A percentile compares a stretch with the other conserved stretches of the same genome.
These are phyloP conservation scores for Contarinia nasturtii DNA, from an alignment of 1,140 invertebrate genomes.

Conservation along the genomic window DNA sequence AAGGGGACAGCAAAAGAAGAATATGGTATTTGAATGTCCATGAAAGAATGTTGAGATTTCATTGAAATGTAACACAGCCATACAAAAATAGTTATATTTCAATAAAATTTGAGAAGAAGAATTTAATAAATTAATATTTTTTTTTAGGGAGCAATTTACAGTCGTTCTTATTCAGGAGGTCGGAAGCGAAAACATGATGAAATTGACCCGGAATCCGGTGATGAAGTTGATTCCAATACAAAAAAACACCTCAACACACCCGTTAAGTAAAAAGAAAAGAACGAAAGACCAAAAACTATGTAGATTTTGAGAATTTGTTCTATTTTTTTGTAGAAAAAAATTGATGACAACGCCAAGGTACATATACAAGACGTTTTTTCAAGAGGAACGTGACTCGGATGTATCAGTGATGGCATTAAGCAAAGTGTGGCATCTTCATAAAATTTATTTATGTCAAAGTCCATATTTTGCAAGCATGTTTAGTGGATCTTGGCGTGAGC, in stretches of 20 bases:
- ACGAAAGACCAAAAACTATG: too few relatives aligned
- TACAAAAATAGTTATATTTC: too few relatives aligned
- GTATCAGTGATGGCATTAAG: slow-evolving; percentile 51
- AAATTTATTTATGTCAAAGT: slow-evolving; percentile 57
- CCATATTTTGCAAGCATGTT: slow-evolving; percentile 74
- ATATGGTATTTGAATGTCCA: too few relatives aligned
- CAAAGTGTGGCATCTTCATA: slow-evolving; percentile 56
- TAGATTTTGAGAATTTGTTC: too few relatives aligned
- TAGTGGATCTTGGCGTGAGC: slow-evolving; percentile 60
- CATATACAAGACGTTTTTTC: slow-evolving; percentile 59
- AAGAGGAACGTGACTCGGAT: slow-evolving; percentile 59
- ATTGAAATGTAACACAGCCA: too few relatives aligned
- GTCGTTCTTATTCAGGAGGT: too few relatives aligned
- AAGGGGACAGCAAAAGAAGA: too few relatives aligned
- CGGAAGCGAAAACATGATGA: slow-evolving; percentile 16
- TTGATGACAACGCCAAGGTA: slow-evolving; percentile 54
- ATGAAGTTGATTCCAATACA: slow-evolving; percentile 7
- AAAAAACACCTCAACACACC: slow-evolving; percentile 8
- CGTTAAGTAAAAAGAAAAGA: slow-evolving; percentile 13
- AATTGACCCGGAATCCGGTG: slow-evolving; percentile 7
- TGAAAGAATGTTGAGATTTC: too few relatives aligned
- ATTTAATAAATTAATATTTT: too few relatives aligned
- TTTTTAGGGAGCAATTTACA: too few relatives aligned
- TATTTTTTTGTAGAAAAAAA: slow-evolving; percentile 53
- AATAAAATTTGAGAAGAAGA: too few relatives aligned